Percentiles rank a stretch among this genome's conserved stretches.
phyloP scores from a whole-genome alignment of 2,113 vertebrate species.

The Mystacornis crossleyi region DNA sequence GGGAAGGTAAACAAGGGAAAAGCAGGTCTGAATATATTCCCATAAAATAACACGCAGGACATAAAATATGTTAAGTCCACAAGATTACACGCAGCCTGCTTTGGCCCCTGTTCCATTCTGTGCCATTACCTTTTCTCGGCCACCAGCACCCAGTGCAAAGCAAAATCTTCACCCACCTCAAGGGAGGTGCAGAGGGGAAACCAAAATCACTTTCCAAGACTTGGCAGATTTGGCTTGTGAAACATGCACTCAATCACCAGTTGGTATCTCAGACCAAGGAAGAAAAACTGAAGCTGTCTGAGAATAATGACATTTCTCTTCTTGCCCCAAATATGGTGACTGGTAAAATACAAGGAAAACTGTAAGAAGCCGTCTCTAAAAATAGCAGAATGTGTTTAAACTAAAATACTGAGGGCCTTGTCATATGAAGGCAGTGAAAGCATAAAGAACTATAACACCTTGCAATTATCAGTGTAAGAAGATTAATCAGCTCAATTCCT shows the following conservation, averaged over 20 bases:
- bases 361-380: background rate
- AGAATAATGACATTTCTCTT: background rate
- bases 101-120: background rate
- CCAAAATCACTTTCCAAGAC: background rate
- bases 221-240: background rate
- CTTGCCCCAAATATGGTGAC: background rate
- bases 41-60: background rate
- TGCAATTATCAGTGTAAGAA: slow-evolving; percentile 59
- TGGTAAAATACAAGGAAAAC: background rate
- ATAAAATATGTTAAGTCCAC: background rate
- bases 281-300: background rate
- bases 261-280: background rate
- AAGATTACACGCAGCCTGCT: background rate
- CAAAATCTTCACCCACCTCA: background rate
- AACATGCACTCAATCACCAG: background rate
- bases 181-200: background rate
- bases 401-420: background rate
- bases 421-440: background rate
- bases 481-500: slow-evolving; percentile 51
- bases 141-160: background rate
- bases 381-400: background rate
- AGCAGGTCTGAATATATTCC: background rate
- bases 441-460: slow-evolving; percentile 22
- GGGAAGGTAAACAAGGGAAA: background rate
- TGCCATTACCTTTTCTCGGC: background rate